Evolutionary conservation across 2,113 vertebrate genomes (phyloP).

Genomic region (Ptilorrhoa leucosticta): DNA sequence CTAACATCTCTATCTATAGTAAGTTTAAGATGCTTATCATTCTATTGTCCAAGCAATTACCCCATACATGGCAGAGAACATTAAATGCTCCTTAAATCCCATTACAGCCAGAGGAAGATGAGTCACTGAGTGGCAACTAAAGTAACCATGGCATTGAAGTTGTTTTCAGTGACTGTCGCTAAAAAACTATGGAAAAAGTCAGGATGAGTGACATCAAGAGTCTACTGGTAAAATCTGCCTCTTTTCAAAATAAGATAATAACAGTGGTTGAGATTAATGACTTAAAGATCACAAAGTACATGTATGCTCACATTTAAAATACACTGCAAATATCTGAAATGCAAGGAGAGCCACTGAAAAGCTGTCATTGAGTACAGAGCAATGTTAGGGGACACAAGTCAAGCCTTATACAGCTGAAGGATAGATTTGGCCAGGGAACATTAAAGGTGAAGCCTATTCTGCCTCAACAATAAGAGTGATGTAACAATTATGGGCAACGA

Average conservation of each 20-base stretch:
- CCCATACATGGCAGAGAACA: neutral
- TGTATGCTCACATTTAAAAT: neutral
- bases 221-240: neutral
- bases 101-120: neutral
- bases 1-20: neutral
- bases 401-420: neutral
- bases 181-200: neutral
- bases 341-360: neutral
- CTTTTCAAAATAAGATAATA: neutral
- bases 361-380: neutral
- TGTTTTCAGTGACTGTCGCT: neutral
- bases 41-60: neutral
- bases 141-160: neutral
- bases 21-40: neutral
- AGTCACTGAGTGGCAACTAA: neutral
- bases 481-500: neutral
- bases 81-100: constrained; percentile 1
- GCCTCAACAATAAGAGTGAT: neutral
- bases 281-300: neutral
- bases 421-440: neutral
- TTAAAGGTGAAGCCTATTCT: neutral
- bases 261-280: neutral
- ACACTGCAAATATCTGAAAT: neutral
- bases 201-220: neutral
- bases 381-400: neutral